Conservation (phyloP, 1,140 invertebrate species). For the Paralvinella palmiformis region DNA sequence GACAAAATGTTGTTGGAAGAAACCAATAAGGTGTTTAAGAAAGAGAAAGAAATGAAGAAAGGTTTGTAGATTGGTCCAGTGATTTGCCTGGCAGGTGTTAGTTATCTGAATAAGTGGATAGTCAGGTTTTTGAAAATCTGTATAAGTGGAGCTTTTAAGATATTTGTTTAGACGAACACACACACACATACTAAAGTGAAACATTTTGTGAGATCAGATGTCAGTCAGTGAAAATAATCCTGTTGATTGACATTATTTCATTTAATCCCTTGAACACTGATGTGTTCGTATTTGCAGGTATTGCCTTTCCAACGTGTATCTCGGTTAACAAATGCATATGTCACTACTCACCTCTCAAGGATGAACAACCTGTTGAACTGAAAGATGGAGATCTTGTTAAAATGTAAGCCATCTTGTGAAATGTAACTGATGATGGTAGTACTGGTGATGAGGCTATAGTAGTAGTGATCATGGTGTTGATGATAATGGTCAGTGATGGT, state of each 20-base stretch:
- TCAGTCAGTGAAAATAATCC: too few species aligned
- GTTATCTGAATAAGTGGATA: too few species aligned
- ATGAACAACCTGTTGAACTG: constrained; percentile 80
- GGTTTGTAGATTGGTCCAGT: too few species aligned
- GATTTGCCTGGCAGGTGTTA: too few species aligned
- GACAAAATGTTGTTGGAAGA: constrained; percentile 84
- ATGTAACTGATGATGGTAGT: too few species aligned
- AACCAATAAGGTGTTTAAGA: constrained; percentile 94
- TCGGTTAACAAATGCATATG: constrained; percentile 99
- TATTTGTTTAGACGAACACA: neutral
- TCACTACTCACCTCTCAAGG: constrained; percentile 92
- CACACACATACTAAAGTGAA: too few species aligned
- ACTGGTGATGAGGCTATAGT: too few species aligned
- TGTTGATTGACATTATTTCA: too few species aligned
- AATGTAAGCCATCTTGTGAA: constrained; percentile 82
- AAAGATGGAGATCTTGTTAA: constrained; percentile 95
- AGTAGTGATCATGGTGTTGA: too few species aligned
- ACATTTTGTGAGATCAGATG: neutral
- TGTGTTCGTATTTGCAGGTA: constrained; percentile 59
- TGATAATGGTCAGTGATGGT: too few species aligned
- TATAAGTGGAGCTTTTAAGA: neutral
- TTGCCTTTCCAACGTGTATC: constrained; percentile 97
- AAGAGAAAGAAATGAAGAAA: constrained; percentile 96
- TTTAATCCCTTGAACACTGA: too few species aligned
- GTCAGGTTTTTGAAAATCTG: too few species aligned